Conservation (phyloP, 1,140 invertebrate genomes). For the Platorchestia sp. region DNA sequence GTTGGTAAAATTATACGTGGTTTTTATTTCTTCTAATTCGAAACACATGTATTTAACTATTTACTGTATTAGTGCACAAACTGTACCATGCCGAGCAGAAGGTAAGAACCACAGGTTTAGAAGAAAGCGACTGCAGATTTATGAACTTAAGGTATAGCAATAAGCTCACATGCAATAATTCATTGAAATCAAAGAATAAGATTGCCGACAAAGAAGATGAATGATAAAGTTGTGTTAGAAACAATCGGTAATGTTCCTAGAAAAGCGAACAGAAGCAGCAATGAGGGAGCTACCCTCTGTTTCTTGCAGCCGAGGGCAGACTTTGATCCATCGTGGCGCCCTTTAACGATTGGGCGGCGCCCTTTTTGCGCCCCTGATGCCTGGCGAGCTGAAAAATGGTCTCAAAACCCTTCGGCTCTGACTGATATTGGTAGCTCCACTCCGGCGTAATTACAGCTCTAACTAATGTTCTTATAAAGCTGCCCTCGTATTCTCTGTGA, state of each 20-base stretch:
- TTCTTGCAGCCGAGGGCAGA: constrained; percentile 19
- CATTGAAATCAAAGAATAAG: too few species aligned
- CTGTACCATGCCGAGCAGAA: too few species aligned
- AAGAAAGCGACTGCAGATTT: too few species aligned
- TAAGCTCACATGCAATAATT: too few species aligned
- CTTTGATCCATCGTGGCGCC: constrained; percentile 46
- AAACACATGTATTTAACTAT: too few species aligned
- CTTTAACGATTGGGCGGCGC: constrained; percentile 2
- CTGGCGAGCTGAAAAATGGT: constrained; percentile 1
- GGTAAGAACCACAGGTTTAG: too few species aligned
- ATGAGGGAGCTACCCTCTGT: background rate
- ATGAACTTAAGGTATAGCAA: too few species aligned
- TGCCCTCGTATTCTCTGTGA: background rate
- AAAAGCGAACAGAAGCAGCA: background rate
- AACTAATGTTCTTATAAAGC: constrained; percentile 22
- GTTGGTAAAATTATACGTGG: too few species aligned
- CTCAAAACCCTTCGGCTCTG: background rate
- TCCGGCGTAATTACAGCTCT: background rate
- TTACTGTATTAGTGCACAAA: too few species aligned
- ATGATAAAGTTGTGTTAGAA: too few species aligned
- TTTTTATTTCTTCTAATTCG: too few species aligned
- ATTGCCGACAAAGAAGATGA: too few species aligned
- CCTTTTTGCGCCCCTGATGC: constrained; percentile 1
- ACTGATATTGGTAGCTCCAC: constrained; percentile 12
- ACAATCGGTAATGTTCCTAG: background rate